Conservation (phyloP, 2,888 invertebrate genomes). For the Caenorhabditis imperialis region DNA sequence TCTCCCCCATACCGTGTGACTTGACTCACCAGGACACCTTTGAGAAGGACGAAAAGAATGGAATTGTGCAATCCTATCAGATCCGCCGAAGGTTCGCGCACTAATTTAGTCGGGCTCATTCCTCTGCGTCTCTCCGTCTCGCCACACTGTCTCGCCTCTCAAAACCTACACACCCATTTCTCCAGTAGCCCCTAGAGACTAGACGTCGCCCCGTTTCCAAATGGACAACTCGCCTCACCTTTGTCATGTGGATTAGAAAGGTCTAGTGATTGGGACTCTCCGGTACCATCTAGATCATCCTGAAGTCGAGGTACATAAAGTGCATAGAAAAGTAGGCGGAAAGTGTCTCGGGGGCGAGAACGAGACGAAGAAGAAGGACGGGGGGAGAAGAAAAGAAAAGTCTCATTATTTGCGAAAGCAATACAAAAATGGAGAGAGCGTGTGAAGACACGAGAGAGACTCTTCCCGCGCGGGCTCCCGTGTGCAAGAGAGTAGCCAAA, state of each 20-base stretch:
- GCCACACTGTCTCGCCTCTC: conserved; percentile 13
- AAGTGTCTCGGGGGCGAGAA: too few species aligned
- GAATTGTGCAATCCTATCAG: conserved; percentile 21
- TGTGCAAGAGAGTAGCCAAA: conserved; percentile 36
- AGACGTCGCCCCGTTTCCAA: conserved; percentile 40
- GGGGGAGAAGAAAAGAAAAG: conserved; percentile 10
- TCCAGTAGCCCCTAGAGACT: conserved; percentile 55
- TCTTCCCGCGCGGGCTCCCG: conserved; percentile 22
- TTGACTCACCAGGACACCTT: not conserved
- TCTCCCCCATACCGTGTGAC: too few species aligned
- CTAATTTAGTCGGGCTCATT: conserved; percentile 48
- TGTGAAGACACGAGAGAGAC: conserved; percentile 26
- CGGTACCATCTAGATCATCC: conserved; percentile 48
- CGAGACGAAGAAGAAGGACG: conserved; percentile 1
- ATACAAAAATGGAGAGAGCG: conserved; percentile 42
- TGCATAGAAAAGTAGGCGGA: not conserved
- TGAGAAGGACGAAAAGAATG: not conserved
- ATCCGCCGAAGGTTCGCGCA: conserved; percentile 47
- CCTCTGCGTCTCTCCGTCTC: conserved; percentile 18
- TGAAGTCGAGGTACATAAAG: conserved; percentile 4
- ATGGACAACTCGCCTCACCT: conserved; percentile 30
- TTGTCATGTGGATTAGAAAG: conserved; percentile 53
- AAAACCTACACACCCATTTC: conserved; percentile 37
- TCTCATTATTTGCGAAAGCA: conserved; percentile 49
- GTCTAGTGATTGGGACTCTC: conserved; percentile 32